Evolutionary conservation across 2,113 vertebrate species (phyloP).

Genomic region (Hydrolagus affinis): DNA sequence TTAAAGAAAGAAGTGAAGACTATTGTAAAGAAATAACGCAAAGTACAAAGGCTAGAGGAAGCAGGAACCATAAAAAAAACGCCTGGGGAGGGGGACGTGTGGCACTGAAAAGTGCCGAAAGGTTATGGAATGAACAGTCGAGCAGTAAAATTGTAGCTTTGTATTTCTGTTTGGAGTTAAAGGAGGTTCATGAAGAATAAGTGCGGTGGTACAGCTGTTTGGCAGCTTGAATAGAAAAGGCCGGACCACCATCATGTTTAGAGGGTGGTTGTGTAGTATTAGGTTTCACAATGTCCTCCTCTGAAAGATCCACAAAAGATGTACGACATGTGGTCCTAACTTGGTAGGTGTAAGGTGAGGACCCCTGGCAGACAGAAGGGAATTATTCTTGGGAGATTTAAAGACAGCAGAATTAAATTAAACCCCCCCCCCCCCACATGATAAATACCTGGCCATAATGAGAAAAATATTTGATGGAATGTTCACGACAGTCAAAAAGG

Average conservation of each 20-base stretch:
- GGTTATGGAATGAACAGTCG: neutral
- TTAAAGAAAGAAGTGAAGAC: neutral
- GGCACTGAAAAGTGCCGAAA: neutral
- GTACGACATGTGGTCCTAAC: conserved; percentile 29
- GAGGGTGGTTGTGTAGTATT: conserved; percentile 3
- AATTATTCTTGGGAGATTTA: conserved; percentile 7
- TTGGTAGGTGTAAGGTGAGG: conserved; percentile 29
- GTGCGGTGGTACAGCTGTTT: conserved; percentile 2
- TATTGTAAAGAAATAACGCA: neutral
- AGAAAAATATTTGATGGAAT: conserved; percentile 8
- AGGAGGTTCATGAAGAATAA: neutral
- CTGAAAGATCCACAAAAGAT: conserved; percentile 29
- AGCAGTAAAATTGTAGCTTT: neutral
- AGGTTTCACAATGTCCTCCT: conserved; percentile 19
- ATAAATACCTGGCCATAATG: conserved; percentile 23
- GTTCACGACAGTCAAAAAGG: neutral
- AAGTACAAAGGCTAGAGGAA: neutral
- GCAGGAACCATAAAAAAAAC: neutral
- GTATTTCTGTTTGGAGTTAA: neutral
- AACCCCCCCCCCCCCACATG: conserved; percentile 3
- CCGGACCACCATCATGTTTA: conserved; percentile 17
- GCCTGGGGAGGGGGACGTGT: neutral
- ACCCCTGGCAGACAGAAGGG: conserved; percentile 12
- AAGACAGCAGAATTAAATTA: conserved; percentile 28
- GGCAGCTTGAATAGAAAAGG: conserved; percentile 23